Conservation (phyloP, 2,797 vertebrate species). For the Pipistrellus kuhlii region DNA sequence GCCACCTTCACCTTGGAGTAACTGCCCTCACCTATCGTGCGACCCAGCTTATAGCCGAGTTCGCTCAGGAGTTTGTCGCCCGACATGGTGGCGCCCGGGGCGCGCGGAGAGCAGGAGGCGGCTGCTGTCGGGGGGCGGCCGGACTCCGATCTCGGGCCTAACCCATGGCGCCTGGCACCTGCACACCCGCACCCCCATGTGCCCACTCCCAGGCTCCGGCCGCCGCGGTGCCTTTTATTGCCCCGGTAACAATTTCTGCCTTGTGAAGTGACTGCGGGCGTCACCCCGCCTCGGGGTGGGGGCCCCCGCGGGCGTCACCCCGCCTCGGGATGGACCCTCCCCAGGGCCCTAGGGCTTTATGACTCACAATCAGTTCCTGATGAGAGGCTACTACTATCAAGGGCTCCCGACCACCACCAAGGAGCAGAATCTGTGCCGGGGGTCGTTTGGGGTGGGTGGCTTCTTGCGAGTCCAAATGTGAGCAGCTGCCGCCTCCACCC, state of each 20-base stretch:
- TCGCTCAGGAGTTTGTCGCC: conserved; percentile 84
- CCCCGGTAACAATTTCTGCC: conserved; percentile 83
- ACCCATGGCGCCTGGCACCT: conserved; percentile 76
- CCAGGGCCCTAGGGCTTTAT: conserved; percentile 59
- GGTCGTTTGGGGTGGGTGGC: not conserved
- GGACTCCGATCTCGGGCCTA: conserved; percentile 73
- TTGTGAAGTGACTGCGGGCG: conserved; percentile 82
- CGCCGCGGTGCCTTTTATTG: conserved; percentile 64
- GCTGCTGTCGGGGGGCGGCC: conserved; percentile 74
- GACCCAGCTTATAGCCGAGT: conserved; percentile 88
- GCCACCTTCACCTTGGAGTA: conserved; percentile 90
- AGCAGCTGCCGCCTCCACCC: not conserved
- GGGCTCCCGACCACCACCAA: not conserved
- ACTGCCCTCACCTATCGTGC: conserved; percentile 88
- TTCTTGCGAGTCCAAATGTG: not conserved
- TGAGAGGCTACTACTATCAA: not conserved
- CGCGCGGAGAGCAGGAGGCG: conserved; percentile 59
- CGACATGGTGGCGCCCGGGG: conserved; percentile 72
- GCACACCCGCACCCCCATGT: conserved; percentile 75
- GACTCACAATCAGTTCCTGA: conserved; percentile 69
- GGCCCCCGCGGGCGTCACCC: not conserved
- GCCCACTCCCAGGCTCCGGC: conserved; percentile 50
- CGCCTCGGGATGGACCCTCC: not conserved
- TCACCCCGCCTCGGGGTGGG: conserved; percentile 63
- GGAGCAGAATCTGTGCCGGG: not conserved